These are phyloP conservation scores for Leucania comma DNA, from an alignment of 2,888 invertebrate genomes.

Conservation along the genomic window DNA sequence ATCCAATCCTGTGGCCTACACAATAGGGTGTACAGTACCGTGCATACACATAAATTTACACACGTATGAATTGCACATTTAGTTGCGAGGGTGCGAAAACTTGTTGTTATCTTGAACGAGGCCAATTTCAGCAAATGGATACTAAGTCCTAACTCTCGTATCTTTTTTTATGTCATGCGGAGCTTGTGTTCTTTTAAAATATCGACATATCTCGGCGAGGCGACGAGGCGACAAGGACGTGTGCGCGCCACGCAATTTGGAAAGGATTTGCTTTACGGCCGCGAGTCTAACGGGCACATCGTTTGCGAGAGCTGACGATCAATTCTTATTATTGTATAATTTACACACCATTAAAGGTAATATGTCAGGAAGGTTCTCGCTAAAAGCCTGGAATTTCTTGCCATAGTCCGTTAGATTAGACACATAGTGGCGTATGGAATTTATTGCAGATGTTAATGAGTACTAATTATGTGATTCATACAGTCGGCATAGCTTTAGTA, in stretches of 20 bases:
- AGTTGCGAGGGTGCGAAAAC: conserved; percentile 90
- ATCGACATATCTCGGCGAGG: conserved; percentile 76
- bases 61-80: conserved; percentile 90
- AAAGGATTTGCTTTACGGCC: conserved; percentile 87
- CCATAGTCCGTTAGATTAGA: background rate
- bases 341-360: conserved; percentile 36
- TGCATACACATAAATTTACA: conserved; percentile 75
- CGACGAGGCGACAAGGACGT: conserved; percentile 65
- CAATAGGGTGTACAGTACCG: conserved; percentile 63
- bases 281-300: conserved; percentile 67
- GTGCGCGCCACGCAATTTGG: conserved; percentile 84
- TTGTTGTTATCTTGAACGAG: conserved; percentile 90
- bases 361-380: background rate
- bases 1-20: conserved; percentile 49
- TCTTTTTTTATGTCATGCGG: conserved; percentile 86
- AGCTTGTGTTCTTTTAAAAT: conserved; percentile 87
- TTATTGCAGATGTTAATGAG: background rate
- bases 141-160: conserved; percentile 90
- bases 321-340: conserved; percentile 54
- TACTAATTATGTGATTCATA: background rate
- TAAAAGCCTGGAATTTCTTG: background rate
- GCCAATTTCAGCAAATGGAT: conserved; percentile 91
- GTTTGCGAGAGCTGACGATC: conserved; percentile 46
- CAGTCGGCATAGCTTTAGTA: too few relatives aligned
- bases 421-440: background rate